phyloP scores from a whole-genome alignment of 1,140 invertebrate genomes.

The Pogonognathellus flavescens region DNA sequence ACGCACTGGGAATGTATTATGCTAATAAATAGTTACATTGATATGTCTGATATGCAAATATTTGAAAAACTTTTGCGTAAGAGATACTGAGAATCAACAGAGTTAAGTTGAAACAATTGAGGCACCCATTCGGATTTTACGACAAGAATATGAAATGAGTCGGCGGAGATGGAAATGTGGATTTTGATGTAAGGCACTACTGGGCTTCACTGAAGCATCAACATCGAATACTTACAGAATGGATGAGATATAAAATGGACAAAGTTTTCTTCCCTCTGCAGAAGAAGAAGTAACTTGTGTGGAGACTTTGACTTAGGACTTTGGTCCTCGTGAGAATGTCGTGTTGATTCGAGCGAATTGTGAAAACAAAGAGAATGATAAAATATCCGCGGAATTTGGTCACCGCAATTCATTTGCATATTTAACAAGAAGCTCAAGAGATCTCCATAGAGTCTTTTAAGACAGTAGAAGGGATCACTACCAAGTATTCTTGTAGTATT shows the following conservation, averaged over 20 bases:
- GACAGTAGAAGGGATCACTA: background rate
- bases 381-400: constrained; percentile 29
- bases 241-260: background rate
- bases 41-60: too few relatives aligned
- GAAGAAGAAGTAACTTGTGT: background rate
- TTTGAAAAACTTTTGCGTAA: too few relatives aligned
- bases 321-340: background rate
- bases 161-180: background rate
- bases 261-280: background rate
- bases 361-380: constrained; percentile 31
- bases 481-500: background rate
- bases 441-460: constrained; percentile 24
- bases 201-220: too few relatives aligned
- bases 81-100: too few relatives aligned
- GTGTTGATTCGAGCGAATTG: constrained; percentile 37
- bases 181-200: background rate
- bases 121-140: background rate
- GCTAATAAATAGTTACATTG: too few relatives aligned
- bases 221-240: background rate
- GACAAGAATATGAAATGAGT: background rate
- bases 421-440: constrained; percentile 38
- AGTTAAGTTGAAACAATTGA: background rate
- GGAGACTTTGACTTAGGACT: background rate
- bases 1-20: too few relatives aligned
- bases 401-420: constrained; percentile 39